Base-by-base conservation (phyloP, 1,140 invertebrate species). In the Tyrophagus putrescentiae region DNA sequence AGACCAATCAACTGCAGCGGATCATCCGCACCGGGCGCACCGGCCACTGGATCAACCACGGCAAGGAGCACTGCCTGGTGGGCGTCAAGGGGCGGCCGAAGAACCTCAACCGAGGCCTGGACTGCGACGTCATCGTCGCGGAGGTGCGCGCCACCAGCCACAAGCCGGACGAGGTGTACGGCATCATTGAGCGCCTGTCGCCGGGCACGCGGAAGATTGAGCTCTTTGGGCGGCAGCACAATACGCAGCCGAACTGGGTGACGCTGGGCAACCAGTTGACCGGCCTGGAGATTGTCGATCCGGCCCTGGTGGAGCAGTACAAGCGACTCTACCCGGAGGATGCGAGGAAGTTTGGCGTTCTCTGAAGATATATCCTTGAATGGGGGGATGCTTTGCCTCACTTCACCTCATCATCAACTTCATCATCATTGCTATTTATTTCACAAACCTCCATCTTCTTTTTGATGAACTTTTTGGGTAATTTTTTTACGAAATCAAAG, bases 101-200 rank as follows among this genome's bases (percentile, higher is more conserved):
- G 60, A 83, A 86, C 68, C 62, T 69, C 27, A 97, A 98, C 75
- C 78, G 87, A 34, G 91, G 93, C 0, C 73, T 98, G 9, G 94
- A 98, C 72, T 94, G 91, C 72, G 93, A 98, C 74, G 92, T 98
- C 7, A 95, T 98, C 62, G 94, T 98, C 0, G 91, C 93, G 0
- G 94, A 98, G 78, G 93, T 98, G 0, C 75, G 94, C 52, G 93
- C 92, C 4, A 98, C 93, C 0, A 93, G 87, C 67, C 93, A 97
- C 70, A 98, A 98, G 72, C 93, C 93, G 0, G 93, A 98, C 74
- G 93, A 98, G 76, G 93, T 98, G 65, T 98, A 98, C 72, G 93
- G 78, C 29, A 78, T 80, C 16, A 79, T 79, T 64, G 79, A 80
- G 66, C 66, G 78, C 48, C 67, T 80, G 16, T 77, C 77, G 4